Conservation (phyloP, 2,888 invertebrate genomes). For the Cataglyphis altisquamis region DNA sequence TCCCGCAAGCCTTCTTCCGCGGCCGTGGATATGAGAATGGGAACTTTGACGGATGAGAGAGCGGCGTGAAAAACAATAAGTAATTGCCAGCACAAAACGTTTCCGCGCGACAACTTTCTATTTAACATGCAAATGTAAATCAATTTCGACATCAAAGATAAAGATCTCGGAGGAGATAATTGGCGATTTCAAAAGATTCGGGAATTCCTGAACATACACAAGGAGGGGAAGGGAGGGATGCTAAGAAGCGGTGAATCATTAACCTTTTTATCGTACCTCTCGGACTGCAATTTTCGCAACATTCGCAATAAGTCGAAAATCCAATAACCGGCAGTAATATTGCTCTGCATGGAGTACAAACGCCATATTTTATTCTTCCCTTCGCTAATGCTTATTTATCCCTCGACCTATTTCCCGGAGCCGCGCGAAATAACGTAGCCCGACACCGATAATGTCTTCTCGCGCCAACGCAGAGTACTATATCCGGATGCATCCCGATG, state of each 20-base stretch:
- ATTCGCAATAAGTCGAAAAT: slow-evolving; percentile 8
- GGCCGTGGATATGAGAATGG: slow-evolving; percentile 1
- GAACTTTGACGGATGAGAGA: not conserved
- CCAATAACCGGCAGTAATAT: slow-evolving; percentile 40
- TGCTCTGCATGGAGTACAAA: slow-evolving; percentile 55
- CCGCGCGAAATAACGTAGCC: slow-evolving; percentile 57
- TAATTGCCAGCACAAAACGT: slow-evolving; percentile 15
- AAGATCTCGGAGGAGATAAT: slow-evolving; percentile 22
- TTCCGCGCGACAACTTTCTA: slow-evolving; percentile 17
- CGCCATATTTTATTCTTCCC: slow-evolving; percentile 66
- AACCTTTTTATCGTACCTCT: slow-evolving; percentile 61
- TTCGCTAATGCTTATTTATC: slow-evolving; percentile 73
- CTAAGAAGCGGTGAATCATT: slow-evolving; percentile 49
- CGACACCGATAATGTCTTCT: slow-evolving; percentile 67
- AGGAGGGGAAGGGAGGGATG: not conserved
- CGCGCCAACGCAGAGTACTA: slow-evolving; percentile 26
- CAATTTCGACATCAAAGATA: slow-evolving; percentile 21
- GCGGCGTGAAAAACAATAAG: slow-evolving; percentile 27
- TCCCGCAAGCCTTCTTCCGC: slow-evolving; percentile 23
- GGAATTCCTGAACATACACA: not conserved
- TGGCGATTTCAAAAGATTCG: slow-evolving; percentile 1
- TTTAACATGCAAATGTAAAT: slow-evolving; percentile 25
- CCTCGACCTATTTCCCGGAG: slow-evolving; percentile 65
- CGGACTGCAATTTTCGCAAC: not conserved
- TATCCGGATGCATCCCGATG: slow-evolving; percentile 25